Percentiles rank a stretch among this genome's conserved stretches.
These are phyloP conservation scores for Urocynchramus pylzowi DNA, from an alignment of 2,113 vertebrate species.

Conservation along the genomic window DNA sequence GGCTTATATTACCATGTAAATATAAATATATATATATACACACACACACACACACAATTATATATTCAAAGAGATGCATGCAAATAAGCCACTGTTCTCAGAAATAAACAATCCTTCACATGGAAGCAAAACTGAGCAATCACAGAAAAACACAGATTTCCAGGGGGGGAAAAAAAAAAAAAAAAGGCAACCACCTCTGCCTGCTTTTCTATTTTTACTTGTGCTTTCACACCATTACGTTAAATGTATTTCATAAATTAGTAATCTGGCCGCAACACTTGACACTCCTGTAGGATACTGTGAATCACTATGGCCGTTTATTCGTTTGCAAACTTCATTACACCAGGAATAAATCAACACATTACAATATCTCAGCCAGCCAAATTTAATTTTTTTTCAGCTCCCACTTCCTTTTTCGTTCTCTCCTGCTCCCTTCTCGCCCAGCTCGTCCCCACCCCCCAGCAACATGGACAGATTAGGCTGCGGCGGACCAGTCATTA, in stretches of 20 bases:
- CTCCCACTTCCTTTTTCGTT: constrained; percentile 50
- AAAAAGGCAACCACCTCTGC: not conserved
- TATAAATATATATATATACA: not conserved
- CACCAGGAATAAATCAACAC: constrained; percentile 75
- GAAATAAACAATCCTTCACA: constrained; percentile 20
- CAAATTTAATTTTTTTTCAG: constrained; percentile 66
- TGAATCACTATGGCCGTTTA: constrained; percentile 72
- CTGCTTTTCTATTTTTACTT: constrained; percentile 74
- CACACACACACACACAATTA: accelerated
- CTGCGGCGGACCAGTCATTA: constrained; percentile 80
- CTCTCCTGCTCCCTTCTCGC: not conserved
- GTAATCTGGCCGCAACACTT: constrained; percentile 72
- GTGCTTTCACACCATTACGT: constrained; percentile 70
- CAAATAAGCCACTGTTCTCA: not conserved
- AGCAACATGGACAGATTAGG: constrained; percentile 72
- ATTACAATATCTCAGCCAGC: constrained; percentile 64
- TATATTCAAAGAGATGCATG: not conserved
- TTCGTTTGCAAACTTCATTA: constrained; percentile 83
- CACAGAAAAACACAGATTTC: constrained; percentile 24
- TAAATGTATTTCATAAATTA: constrained; percentile 82
- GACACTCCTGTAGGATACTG: constrained; percentile 73
- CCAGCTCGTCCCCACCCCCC: constrained; percentile 32
- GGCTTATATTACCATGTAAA: not conserved
- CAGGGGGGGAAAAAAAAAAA: not conserved
- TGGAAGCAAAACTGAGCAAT: constrained; percentile 2